Base-by-base conservation (phyloP, 2,113 vertebrate genomes). In the Athene noctua region DNA sequence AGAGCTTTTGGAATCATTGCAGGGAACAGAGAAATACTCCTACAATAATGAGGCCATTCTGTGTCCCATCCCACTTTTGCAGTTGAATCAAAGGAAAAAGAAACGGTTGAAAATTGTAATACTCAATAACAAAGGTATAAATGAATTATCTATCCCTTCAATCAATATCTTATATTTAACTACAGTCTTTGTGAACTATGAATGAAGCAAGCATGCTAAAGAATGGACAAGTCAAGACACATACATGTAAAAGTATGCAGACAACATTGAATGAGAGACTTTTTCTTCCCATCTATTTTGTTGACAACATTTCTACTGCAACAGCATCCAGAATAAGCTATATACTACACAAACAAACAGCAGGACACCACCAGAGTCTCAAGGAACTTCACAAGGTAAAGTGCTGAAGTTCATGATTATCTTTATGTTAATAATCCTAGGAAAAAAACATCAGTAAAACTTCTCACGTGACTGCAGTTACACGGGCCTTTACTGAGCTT, bases 1-100 rank as follows among this genome's bases (percentile, higher is more conserved):
- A 95, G 97, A 97, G 98, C 98, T 98, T 99, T 98, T 97, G 99
- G 98, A 98, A 98, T 98, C 98, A 98, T 98, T 96, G 98, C 98
- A 98, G 98, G 98, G 98, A 98, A 98, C 97, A 98, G 98, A 98
- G 98, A 98, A 98, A 98, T 98, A 98, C 97, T 98, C 97, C 96
- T 97, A 96, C 97, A 98, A 99, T 98, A 99, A 98, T 98, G 97
- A 98, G 97, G 97, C 98, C 97, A 98, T 98, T 98, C 97, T 98
- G 97, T 86, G 92, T 95, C 97, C 96, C 96, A 97, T 96, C 95
- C 94, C 93, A 97, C 95, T 98, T 95, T 97, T 52, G 75, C 71
- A 93, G 91, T 38, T 92, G 70, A 97, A 97, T 95, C 92, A 96
- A 97, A 98, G 96, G 92, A 78, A 95, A 96, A 88, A 96, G 95